Base-by-base conservation (phyloP, 2,113 vertebrate species). In the Bubo blakistoni region DNA sequence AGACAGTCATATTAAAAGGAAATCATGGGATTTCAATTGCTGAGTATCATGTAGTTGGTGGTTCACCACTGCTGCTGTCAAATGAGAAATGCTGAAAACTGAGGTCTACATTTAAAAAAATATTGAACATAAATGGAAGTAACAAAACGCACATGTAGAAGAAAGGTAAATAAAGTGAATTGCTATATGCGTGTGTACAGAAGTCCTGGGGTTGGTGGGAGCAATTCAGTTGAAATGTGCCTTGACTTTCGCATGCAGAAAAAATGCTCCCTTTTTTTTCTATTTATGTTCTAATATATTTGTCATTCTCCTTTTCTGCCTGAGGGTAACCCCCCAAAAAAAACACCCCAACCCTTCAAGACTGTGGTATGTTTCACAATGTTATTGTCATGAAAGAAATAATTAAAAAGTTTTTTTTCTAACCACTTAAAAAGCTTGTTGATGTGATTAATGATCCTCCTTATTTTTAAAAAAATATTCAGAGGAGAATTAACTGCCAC, bases 261-360 rank as follows among this genome's bases (percentile, higher is more conserved):
- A 11, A 49, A 63, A 62, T 69, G 6, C 2, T 54, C 47, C 4
- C 2, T 36, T 8, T 36, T 51, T 85, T 65, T 70, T 12, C 3
- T 24, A 25, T 70, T 85, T 52, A 16, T 34, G 0, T 67, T 84
- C 66, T 30, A 69, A 36, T 74, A 4, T 26, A 34, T 58, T 72
- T 92, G 5, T 4, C 1, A 18, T 58, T 79, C 16, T 38, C 3
- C 4, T 79, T 54, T 51, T 44, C 24, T 81, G 3, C 3, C 22
- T 51, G 19, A 55, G 20, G 2, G 5, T 38, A 72, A 36, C 1
- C 0, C 2, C 3, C 4, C 4, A 0, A 1, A 42, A 47, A 76
- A 54, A 36, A 7, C 44, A 0, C 0, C 1, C 6, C 8, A 61
- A 4, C 9, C 2, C 5, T 61, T 49, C 54, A 74, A 78, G 11